phyloP scores from a whole-genome alignment of 2,113 vertebrate species.

The Eurypyga helias region DNA sequence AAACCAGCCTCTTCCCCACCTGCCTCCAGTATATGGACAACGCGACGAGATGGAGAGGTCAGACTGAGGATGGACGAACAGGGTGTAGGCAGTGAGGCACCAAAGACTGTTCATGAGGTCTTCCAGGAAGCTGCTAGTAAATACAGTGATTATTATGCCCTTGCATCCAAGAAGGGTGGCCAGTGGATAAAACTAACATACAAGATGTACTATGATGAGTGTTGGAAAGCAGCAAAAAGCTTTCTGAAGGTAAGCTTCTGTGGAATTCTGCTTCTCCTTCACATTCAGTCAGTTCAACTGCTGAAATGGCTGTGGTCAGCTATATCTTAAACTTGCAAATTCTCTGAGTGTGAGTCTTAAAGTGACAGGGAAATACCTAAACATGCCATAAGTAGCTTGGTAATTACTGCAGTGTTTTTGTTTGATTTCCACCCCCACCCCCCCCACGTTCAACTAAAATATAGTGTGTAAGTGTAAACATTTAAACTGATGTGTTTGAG shows the following conservation, averaged over 20 bases:
- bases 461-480: accelerated
- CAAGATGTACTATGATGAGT: constrained; percentile 85
- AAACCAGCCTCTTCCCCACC: not conserved
- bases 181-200: constrained; percentile 79
- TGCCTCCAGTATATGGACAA: constrained; percentile 76
- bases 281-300: not conserved
- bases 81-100: constrained; percentile 75
- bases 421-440: not conserved
- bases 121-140: constrained; percentile 72
- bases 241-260: constrained; percentile 84
- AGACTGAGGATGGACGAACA: constrained; percentile 80
- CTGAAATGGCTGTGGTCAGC: not conserved
- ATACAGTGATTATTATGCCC: constrained; percentile 75
- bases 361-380: not conserved
- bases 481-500: not conserved
- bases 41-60: constrained; percentile 77
- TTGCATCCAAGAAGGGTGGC: constrained; percentile 82
- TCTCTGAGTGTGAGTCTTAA: not conserved
- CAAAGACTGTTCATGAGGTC: constrained; percentile 84
- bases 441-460: not conserved
- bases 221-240: constrained; percentile 86
- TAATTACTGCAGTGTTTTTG: not conserved
- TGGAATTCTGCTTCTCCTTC: not conserved
- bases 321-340: not conserved
- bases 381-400: not conserved